A percentile compares a stretch with the other conserved stretches of the same genome.
Conservation (phyloP, 1,140 invertebrate species). For the Psix sp. region DNA sequence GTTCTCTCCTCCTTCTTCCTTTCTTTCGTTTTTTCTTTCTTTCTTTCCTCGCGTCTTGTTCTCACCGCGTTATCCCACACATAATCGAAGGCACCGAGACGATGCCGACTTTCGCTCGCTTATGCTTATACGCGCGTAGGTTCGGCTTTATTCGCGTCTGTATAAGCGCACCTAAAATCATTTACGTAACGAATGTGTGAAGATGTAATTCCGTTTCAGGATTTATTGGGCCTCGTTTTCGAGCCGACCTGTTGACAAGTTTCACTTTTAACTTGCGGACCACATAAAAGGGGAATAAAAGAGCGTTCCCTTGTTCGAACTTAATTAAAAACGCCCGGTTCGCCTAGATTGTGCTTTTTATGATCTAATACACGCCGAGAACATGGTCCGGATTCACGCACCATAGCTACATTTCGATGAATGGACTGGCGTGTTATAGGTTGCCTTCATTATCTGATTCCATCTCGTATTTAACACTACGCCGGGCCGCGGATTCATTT, state of each 20-base stretch:
- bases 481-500: conserved; percentile 16
- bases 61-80: conserved; percentile 70
- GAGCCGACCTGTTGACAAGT: conserved; percentile 28
- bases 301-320: conserved; percentile 48
- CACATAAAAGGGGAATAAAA: conserved; percentile 43
- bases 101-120: conserved; percentile 52
- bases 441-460: conserved; percentile 42
- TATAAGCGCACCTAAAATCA: conserved; percentile 38
- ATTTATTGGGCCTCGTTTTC: conserved; percentile 45
- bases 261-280: conserved; percentile 19
- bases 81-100: conserved; percentile 66
- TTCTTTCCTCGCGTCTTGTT: conserved; percentile 60
- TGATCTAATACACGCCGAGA: conserved; percentile 31
- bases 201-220: conserved; percentile 9
- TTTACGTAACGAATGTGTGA: conserved; percentile 46
- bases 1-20: conserved; percentile 31
- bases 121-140: conserved; percentile 47
- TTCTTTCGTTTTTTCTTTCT: conserved; percentile 37
- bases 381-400: conserved; percentile 3
- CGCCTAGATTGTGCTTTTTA: conserved; percentile 41
- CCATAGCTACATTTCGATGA: conserved; percentile 20
- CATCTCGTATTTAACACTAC: conserved; percentile 38
- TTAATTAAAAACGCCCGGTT: conserved; percentile 46
- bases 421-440: conserved; percentile 23
- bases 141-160: conserved; percentile 31